Conservation (phyloP, 2,797 vertebrate species). For the Lates japonicus region DNA sequence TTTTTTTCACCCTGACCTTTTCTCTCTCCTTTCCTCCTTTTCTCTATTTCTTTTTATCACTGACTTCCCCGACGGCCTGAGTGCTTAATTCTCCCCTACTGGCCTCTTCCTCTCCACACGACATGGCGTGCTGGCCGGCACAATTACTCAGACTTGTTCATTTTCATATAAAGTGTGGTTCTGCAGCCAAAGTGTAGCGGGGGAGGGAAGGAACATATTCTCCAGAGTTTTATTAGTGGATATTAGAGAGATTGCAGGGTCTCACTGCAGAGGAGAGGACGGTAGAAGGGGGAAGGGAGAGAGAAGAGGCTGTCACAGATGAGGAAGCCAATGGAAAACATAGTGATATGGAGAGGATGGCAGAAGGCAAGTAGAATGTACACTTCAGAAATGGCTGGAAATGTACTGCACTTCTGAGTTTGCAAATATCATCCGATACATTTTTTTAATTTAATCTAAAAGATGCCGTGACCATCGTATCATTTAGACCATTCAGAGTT, state of each 20-base stretch:
- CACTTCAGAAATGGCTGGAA: neutral
- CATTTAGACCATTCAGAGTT: neutral
- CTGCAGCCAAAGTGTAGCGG: slow-evolving; percentile 16
- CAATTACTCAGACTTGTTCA: slow-evolving; percentile 46
- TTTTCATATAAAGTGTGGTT: slow-evolving; percentile 52
- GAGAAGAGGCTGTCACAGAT: neutral
- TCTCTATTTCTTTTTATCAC: slow-evolving; percentile 31
- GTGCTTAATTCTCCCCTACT: no score
- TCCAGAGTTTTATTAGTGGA: slow-evolving; percentile 25
- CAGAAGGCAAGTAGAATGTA: neutral
- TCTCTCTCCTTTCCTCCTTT: slow-evolving; percentile 10
- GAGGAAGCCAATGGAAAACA: neutral
- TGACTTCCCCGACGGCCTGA: no score
- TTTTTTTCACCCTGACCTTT: slow-evolving; percentile 45
- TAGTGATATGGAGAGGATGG: neutral
- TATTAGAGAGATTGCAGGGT: slow-evolving; percentile 31
- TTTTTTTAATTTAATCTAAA: neutral
- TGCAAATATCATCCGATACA: neutral
- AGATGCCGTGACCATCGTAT: neutral
- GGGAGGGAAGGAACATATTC: slow-evolving; percentile 29
- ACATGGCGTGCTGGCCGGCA: neutral
- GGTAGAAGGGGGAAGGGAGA: neutral
- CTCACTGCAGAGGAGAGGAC: slow-evolving; percentile 8
- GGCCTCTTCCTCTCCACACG: no score
- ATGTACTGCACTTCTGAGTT: neutral